Conservation (phyloP, 2,113 vertebrate species). For the Etheostoma cragini region DNA sequence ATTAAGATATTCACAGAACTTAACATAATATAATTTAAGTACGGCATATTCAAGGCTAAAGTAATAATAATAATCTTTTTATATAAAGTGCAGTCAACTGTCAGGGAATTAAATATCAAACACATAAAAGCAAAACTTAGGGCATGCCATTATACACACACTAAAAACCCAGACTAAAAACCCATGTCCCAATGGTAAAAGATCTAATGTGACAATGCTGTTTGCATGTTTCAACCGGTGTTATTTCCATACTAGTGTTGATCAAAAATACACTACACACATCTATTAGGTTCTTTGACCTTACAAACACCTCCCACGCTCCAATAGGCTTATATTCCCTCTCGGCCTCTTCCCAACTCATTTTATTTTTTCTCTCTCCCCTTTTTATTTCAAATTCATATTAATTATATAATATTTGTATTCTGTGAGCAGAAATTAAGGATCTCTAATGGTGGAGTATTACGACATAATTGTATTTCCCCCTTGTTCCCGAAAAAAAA, state of each 20-base stretch:
- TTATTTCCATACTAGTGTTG: background rate
- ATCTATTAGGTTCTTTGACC: background rate
- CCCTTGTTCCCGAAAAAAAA: background rate
- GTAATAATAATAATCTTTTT: too few species aligned
- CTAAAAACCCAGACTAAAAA: background rate
- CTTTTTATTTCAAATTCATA: background rate
- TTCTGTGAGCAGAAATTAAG: constrained; percentile 1
- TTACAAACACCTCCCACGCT: background rate
- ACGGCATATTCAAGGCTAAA: constrained; percentile 11
- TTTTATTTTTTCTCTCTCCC: background rate
- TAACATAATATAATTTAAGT: constrained; percentile 12
- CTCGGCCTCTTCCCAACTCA: background rate
- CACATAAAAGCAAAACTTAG: background rate
- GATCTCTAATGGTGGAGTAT: background rate
- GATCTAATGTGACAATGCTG: background rate
- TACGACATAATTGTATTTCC: background rate
- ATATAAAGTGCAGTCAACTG: constrained; percentile 2
- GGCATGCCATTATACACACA: background rate
- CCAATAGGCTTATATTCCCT: background rate
- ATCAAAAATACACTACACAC: constrained; percentile 4
- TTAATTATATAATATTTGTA: background rate
- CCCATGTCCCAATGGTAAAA: background rate
- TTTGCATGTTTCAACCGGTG: background rate
- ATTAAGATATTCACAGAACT: constrained; percentile 26
- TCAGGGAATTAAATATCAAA: constrained; percentile 16